Evolutionary conservation across 2,888 invertebrate genomes (phyloP).

Genomic region (Temnothorax unifasciatus): DNA sequence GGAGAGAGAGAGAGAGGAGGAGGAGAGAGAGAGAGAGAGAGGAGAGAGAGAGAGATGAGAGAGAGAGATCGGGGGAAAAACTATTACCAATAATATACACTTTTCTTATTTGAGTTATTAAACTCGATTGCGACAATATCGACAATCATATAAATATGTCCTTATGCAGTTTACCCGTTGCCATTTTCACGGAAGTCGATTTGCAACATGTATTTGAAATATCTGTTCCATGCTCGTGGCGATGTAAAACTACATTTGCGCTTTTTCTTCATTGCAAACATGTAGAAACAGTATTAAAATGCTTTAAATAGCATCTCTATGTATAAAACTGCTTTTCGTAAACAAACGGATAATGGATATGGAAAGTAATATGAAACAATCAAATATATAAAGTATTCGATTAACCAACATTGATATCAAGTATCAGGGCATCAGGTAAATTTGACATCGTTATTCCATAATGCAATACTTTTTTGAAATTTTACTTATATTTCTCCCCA

Average conservation of each 20-base stretch:
- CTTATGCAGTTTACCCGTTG: constrained; percentile 18
- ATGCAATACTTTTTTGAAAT: not conserved
- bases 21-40: not conserved
- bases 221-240: not conserved
- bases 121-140: not conserved
- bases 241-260: constrained; percentile 1
- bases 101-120: constrained; percentile 24
- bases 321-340: not conserved
- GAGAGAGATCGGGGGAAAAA: constrained; percentile 1
- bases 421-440: not conserved
- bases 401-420: not conserved
- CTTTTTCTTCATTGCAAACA: not conserved
- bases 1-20: too few relatives aligned
- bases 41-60: not conserved
- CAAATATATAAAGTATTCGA: not conserved
- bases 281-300: not conserved
- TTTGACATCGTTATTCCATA: not conserved
- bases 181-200: constrained; percentile 4
- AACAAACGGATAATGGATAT: not conserved
- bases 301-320: not conserved
- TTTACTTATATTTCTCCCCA: not conserved
- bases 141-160: constrained; percentile 31
- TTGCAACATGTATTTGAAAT: not conserved
- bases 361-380: constrained; percentile 7
- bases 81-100: not conserved